Evolutionary conservation across 2,113 vertebrate species (phyloP).

Genomic region (Notechis scutatus): DNA sequence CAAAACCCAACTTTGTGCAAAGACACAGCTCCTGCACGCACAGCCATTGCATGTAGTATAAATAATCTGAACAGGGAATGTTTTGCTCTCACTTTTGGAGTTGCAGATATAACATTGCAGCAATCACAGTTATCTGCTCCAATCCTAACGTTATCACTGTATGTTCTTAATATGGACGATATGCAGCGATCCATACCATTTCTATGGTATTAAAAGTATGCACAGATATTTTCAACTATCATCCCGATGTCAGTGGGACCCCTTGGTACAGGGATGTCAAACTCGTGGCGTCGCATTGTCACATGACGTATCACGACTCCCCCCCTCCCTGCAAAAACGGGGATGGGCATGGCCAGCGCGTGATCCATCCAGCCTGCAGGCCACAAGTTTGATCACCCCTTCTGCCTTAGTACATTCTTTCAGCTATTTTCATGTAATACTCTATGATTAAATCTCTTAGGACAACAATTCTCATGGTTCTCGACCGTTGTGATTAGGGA

Average conservation of each 20-base stretch:
- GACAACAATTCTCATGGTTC: neutral
- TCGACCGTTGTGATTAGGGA: neutral
- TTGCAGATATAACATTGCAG: neutral
- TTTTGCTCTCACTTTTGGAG: neutral
- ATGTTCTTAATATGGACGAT: neutral
- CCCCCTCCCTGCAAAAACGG: too few relatives aligned
- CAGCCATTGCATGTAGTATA: neutral
- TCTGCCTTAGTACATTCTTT: neutral
- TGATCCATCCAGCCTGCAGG: too few relatives aligned
- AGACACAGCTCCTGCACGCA: neutral
- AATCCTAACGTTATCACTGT: neutral
- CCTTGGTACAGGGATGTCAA: neutral
- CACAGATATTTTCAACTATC: neutral
- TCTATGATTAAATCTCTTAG: neutral
- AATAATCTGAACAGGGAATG: neutral
- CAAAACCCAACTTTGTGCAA: neutral
- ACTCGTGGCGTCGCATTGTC: too few relatives aligned
- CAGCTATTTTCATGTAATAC: neutral
- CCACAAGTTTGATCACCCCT: too few relatives aligned
- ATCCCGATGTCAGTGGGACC: neutral
- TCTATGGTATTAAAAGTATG: neutral
- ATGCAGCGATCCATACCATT: neutral
- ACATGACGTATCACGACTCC: too few relatives aligned
- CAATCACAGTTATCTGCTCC: neutral
- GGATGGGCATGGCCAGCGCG: too few relatives aligned